Base-by-base conservation (phyloP, 2,888 invertebrate genomes). In the Lepidonotus clava region DNA sequence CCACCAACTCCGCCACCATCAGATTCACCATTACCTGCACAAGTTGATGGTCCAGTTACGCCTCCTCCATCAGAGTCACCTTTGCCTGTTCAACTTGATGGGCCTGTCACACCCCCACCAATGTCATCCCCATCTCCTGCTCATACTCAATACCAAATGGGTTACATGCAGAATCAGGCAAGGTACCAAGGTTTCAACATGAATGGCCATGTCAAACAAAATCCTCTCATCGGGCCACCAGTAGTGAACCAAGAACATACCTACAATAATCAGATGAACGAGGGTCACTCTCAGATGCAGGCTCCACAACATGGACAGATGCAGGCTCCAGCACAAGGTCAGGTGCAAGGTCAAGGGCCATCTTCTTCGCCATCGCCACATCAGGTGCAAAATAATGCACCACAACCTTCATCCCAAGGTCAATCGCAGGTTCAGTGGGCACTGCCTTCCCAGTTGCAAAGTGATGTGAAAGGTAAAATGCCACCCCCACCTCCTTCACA, bases 21-120 rank as follows among this genome's bases (percentile, higher is more conserved):
- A n/a, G n/a, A n/a, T 6, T 71, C 71, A 36, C 71, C 71, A 6
- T 71, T 71, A 21, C 71, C 71, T 6, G 36, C 71, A 11, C 71
- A 71, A n/a, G 34, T 71, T 34, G 71, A 71, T 71, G 71, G 71
- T 21, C 71, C 71, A 36, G 34, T 38, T n/a, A 71, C 71, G 18
- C 71, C 71, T 18, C 71, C 71, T 36, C 71, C 71, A 71, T 5
- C n/a, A 46, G 46, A 46, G 18, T 46, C 46, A 46, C 46, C 46
- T 46, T 11, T 11, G 8, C 46, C 46, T 46, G 46, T 46, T 18
- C 46, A 46, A 46, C 18, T 46, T 8, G 46, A 46, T 46, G 46
- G 46, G 8, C 46, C 46, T 11, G 46, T 46, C 18, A 46, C 46
- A 46, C 46, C 46, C 8, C 46, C 46, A 46, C 46, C 46, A 11